Percentiles rank a stretch among this genome's conserved stretches.
These are phyloP conservation scores for Linepithema humile DNA, from an alignment of 1,140 invertebrate genomes.

Conservation along the genomic window DNA sequence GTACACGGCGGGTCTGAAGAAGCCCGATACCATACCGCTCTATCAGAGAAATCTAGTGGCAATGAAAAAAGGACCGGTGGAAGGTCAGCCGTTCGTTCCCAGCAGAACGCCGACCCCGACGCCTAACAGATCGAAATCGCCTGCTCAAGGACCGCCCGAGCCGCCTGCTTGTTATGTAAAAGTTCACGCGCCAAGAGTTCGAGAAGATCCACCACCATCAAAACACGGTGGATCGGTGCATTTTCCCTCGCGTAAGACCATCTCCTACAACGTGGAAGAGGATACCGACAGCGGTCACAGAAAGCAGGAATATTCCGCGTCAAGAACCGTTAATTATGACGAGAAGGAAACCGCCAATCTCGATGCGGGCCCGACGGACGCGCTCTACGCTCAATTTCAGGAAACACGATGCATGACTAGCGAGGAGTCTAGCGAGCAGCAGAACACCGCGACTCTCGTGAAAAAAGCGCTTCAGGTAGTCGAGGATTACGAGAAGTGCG, in stretches of 20 bases:
- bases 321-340: conserved; percentile 59
- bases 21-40: conserved; percentile 80
- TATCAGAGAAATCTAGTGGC: conserved; percentile 80
- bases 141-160: conserved; percentile 74
- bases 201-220: conserved; percentile 66
- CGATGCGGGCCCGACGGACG: conserved; percentile 49
- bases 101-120: conserved; percentile 80
- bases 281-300: conserved; percentile 77
- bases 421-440: conserved; percentile 71
- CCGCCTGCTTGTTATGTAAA: conserved; percentile 68
- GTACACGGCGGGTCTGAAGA: conserved; percentile 75
- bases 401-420: conserved; percentile 72
- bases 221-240: conserved; percentile 48
- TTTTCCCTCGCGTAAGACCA: conserved; percentile 64
- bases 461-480: conserved; percentile 70
- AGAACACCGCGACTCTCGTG: conserved; percentile 44
- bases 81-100: conserved; percentile 74
- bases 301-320: conserved; percentile 62
- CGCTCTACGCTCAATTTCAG: conserved; percentile 74
- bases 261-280: conserved; percentile 76
- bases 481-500: conserved; percentile 73
- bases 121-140: conserved; percentile 73
- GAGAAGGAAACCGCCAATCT: conserved; percentile 71
- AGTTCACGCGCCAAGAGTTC: conserved; percentile 75
- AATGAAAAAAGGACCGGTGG: conserved; percentile 75